A percentile compares a stretch with the other conserved stretches of the same genome.
Evolutionary conservation across 2,888 invertebrate genomes (phyloP).

Genomic region (Trichopria drosophilae): DNA sequence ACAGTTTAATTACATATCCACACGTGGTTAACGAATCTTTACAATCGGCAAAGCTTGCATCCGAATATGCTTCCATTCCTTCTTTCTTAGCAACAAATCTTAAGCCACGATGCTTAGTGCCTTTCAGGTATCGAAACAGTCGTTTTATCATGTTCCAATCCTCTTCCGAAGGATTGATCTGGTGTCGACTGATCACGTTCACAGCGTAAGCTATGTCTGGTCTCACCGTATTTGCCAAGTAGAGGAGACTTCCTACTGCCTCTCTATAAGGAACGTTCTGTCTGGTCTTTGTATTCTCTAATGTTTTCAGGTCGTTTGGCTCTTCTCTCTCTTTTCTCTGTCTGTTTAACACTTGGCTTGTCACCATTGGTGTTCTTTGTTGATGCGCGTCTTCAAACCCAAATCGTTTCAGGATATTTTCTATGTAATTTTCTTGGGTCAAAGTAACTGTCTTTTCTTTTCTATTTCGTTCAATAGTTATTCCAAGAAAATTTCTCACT

Average conservation of each 20-base stretch:
- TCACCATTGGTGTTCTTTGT: conserved; percentile 28
- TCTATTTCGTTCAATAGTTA: too few species aligned
- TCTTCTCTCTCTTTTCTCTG: conserved; percentile 12
- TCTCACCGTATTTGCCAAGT: conserved; percentile 30
- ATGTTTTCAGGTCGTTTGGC: conserved; percentile 10
- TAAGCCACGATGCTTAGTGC: conserved; percentile 22
- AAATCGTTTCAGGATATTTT: conserved; percentile 18
- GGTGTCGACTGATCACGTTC: conserved; percentile 31
- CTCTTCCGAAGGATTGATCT: too few species aligned
- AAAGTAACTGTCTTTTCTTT: conserved; percentile 3
- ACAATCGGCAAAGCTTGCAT: conserved; percentile 31
- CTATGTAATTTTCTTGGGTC: conserved; percentile 4
- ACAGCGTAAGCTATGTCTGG: conserved; percentile 33
- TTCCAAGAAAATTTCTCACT: neutral
- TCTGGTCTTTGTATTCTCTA: too few species aligned
- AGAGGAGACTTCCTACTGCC: conserved; percentile 32
- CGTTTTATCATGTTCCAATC: conserved; percentile 34
- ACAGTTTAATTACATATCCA: conserved; percentile 22
- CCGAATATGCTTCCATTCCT: too few species aligned
- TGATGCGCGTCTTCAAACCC: too few species aligned
- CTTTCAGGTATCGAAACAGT: conserved; percentile 30
- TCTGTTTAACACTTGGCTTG: conserved; percentile 20
- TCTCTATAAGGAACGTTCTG: conserved; percentile 30
- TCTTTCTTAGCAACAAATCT: conserved; percentile 19
- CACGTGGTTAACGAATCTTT: too few species aligned